These are phyloP conservation scores for Himalopsyche phryganea DNA, from an alignment of 1,140 invertebrate genomes.

Conservation along the genomic window DNA sequence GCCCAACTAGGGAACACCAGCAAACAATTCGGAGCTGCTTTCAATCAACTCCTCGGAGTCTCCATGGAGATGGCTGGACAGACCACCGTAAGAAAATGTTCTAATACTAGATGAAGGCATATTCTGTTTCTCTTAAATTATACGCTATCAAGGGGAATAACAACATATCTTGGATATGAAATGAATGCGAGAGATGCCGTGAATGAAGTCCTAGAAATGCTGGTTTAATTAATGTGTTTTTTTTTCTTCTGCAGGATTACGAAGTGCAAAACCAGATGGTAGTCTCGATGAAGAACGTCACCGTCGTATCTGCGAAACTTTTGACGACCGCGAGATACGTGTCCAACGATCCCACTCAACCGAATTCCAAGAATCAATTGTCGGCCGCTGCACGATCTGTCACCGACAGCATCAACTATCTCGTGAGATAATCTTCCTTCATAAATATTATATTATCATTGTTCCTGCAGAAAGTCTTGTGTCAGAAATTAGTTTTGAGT, in stretches of 20 bases:
- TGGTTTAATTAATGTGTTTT: too few species aligned
- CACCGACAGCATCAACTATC: constrained; percentile 88
- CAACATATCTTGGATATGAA: too few species aligned
- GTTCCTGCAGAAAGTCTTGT: too few species aligned
- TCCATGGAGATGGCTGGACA: constrained; percentile 82
- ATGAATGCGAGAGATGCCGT: too few species aligned
- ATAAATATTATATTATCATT: too few species aligned
- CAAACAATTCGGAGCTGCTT: constrained; percentile 74
- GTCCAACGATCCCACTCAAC: constrained; percentile 82
- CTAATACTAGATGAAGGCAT: too few species aligned
- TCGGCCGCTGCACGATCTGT: constrained; percentile 82
- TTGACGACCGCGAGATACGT: constrained; percentile 84
- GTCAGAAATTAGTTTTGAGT: too few species aligned
- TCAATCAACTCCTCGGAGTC: constrained; percentile 70
- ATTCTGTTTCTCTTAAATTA: too few species aligned
- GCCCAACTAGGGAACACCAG: constrained; percentile 70
- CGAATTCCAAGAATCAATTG: constrained; percentile 86
- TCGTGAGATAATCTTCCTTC: constrained; percentile 55
- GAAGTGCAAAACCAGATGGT: constrained; percentile 76
- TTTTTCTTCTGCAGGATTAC: constrained; percentile 51
- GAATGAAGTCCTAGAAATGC: too few species aligned
- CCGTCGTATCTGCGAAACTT: constrained; percentile 83
- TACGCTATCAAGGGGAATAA: too few species aligned
- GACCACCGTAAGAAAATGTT: constrained; percentile 49
- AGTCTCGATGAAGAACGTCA: constrained; percentile 80